Percentiles rank a stretch among this genome's conserved stretches.
phyloP scores from a whole-genome alignment of 1,140 invertebrate genomes.

The Venturia canescens region DNA sequence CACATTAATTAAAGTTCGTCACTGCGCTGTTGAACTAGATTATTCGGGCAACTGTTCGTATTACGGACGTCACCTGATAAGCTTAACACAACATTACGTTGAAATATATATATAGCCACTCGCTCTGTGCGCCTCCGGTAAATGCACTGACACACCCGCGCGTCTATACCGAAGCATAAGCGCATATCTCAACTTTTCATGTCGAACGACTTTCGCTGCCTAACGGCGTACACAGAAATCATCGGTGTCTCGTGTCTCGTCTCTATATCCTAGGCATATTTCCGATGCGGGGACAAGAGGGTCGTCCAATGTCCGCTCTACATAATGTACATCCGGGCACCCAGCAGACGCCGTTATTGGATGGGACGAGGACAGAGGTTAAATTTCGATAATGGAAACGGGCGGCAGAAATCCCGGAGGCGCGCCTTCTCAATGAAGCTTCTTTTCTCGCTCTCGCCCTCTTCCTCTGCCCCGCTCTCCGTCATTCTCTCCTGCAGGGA shows the following conservation, averaged over 20 bases:
- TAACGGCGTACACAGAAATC: neutral
- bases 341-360: neutral
- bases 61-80: no score
- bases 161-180: neutral
- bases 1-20: no score
- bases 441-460: neutral
- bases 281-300: neutral
- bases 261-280: neutral
- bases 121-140: no score
- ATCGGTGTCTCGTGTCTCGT: neutral
- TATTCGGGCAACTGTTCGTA: no score
- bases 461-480: neutral
- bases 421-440: neutral
- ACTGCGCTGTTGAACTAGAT: no score
- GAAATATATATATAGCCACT: no score
- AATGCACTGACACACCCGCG: neutral
- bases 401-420: neutral
- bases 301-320: neutral
- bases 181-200: neutral
- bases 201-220: neutral
- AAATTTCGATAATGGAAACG: conserved; percentile 8
- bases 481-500: neutral
- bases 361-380: neutral
- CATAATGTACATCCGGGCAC: neutral
- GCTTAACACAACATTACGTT: no score